Base-by-base conservation (phyloP, 2,888 invertebrate genomes). In the Scaptomyza polygonia region DNA sequence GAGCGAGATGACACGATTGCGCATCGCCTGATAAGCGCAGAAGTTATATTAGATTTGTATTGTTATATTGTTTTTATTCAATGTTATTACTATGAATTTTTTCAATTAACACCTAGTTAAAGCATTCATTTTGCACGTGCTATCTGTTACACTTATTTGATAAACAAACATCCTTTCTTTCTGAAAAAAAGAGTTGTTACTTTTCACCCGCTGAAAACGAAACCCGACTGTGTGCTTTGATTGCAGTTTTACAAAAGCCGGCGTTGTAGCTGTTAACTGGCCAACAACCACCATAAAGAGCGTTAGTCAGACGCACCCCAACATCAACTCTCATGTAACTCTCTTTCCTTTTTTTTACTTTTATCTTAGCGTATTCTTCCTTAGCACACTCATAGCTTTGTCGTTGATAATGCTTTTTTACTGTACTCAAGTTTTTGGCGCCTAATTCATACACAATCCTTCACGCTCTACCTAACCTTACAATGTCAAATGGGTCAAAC, bases 401-500 rank as follows among this genome's bases (percentile, higher is more conserved):
- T 40, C 44, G 27, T 18, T 49, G 27, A 43, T 71, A 63, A 55
- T 34, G 45, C 42, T 21, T 44, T 45, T 72, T 72, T 59, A 72
- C 83, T 83, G 77, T 79, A 79, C 56, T 61, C 39, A 48, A 59
- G 42, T 21, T 65, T 76, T 86, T 80, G 79, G 79, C 79, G 84
- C 79, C 84, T 49, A 67, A 54, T 59, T 43, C 45, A 54, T 59
- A 36, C 48, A 32, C 34, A 49, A 30, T 7, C 43, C 45, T 42
- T 18, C 36, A 48, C 27, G 14, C 34, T 9, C 52, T 44, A 58
- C 53, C 57, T 66, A 66, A 55, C 59, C 59, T 47, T 67, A 73
- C 47, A 67, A 59, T 59, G 49, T 42, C 47, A 48, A 47, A 66
- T 40, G 54, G 55, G 67, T 67, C 67, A 44, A 36, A 8, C 32